Base-by-base conservation (phyloP, 1,140 invertebrate genomes). In the Diachasma alloeum region DNA sequence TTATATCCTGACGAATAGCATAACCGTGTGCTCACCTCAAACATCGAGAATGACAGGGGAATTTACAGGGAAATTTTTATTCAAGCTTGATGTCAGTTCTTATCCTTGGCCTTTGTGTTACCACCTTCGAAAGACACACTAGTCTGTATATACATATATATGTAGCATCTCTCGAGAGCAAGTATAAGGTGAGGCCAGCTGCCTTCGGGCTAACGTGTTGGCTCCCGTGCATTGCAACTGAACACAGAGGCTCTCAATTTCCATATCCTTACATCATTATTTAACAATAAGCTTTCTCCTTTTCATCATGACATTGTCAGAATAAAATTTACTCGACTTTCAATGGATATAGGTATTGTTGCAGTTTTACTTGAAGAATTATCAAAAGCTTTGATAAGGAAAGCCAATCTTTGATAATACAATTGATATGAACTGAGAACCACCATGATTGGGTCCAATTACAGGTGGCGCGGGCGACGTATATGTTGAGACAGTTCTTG, bases 381-480 rank as follows among this genome's bases (percentile, higher is more conserved):
- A n/a, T n/a, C n/a, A n/a, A n/a, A n/a, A n/a, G n/a, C n/a, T n/a
- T n/a, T n/a, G n/a, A n/a, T n/a, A n/a, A n/a, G n/a, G n/a, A 31
- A 31, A 31, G 6, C 6, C 31, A 6, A 31, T 31, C 2, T 3
- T 6, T 53, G 48, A 53, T 53, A 53, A 75, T 6, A 1, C 39
- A 75, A 75, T 67, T 56, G 67, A 69, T 66, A 71, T 36, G 44
- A 78, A 69, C 81, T 81, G 83, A 85, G 83, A 85, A 81, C 80
- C 82, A 81, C 78, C 80, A 83, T 86, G 86, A 88, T 88, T 88
- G 84, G 81, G 81, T 78, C 84, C 83, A 88, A 89, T 88, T 88
- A 89, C 86, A 87, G 85, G 82, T 85, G 85, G 85, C 79, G 85
- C 83, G 84, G 86, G 87, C 80, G 85, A 75, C 75, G 13, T 24